Evolutionary conservation across 2,113 vertebrate species (phyloP).

Genomic region (Microtus ochrogaster): DNA sequence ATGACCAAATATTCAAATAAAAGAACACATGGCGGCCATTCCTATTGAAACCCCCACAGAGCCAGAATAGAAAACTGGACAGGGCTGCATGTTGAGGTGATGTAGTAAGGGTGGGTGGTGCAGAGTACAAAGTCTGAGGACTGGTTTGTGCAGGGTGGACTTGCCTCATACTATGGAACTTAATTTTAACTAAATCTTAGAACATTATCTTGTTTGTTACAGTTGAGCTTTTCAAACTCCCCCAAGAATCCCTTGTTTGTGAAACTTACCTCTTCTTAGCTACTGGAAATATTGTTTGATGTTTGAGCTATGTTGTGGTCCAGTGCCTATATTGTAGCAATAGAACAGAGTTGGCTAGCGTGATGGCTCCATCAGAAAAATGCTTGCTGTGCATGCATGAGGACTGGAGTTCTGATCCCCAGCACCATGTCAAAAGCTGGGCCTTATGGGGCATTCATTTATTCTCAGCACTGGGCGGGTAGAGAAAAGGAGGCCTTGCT

Average conservation of each 20-base stretch:
- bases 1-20: background rate
- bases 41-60: background rate
- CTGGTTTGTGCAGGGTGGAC: background rate
- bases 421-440: background rate
- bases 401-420: too few species aligned
- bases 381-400: background rate
- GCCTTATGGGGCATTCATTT: too few species aligned
- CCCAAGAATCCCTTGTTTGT: background rate
- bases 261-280: background rate
- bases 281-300: conserved; percentile 22
- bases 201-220: background rate
- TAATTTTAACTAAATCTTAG: background rate
- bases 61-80: background rate
- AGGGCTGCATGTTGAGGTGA: background rate
- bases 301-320: background rate
- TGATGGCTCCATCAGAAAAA: background rate
- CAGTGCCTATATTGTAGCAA: background rate
- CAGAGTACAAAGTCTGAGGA: background rate
- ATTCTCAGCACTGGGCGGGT: too few species aligned
- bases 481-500: background rate
- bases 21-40: background rate
- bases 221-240: background rate
- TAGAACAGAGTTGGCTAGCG: background rate
- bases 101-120: background rate
- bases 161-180: background rate